These are phyloP conservation scores for Loripinus fragilis DNA, from an alignment of 2,888 invertebrate species.

Conservation along the genomic window DNA sequence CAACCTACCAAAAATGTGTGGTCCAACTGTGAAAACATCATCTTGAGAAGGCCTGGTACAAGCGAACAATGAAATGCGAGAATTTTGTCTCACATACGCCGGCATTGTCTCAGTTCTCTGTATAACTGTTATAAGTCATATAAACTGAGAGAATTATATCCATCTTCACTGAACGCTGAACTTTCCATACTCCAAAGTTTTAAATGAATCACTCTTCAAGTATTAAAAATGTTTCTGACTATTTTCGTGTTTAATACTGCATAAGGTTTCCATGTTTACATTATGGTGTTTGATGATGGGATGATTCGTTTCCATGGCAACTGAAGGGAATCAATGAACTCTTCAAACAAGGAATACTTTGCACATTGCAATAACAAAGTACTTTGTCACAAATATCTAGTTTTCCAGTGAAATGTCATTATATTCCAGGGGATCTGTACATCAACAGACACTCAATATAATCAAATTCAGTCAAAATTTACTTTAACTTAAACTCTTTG, in stretches of 20 bases:
- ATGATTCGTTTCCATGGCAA: background rate
- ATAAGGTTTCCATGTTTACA: background rate
- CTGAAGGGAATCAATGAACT: conserved; percentile 9
- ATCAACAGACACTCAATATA: too few species aligned
- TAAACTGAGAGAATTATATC: background rate
- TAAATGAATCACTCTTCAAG: background rate
- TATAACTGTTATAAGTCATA: background rate
- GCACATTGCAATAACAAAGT: background rate
- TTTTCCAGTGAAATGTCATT: too few species aligned
- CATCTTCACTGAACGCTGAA: background rate
- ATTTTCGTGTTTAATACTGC: background rate
- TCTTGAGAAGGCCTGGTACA: conserved; percentile 76
- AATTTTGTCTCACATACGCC: conserved; percentile 63
- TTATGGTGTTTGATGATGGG: background rate
- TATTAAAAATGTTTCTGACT: background rate
- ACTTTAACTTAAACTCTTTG: conserved; percentile 4
- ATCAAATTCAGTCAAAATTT: too few species aligned
- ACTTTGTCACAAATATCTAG: too few species aligned
- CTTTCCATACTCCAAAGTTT: background rate
- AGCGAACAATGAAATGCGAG: conserved; percentile 74
- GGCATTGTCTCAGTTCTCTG: conserved; percentile 26
- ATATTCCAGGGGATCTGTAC: too few species aligned
- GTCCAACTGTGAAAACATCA: conserved; percentile 69
- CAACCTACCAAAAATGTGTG: conserved; percentile 74
- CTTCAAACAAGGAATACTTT: conserved; percentile 5